Conservation (phyloP, 1,140 invertebrate species). For the Antheraea mylitta region DNA sequence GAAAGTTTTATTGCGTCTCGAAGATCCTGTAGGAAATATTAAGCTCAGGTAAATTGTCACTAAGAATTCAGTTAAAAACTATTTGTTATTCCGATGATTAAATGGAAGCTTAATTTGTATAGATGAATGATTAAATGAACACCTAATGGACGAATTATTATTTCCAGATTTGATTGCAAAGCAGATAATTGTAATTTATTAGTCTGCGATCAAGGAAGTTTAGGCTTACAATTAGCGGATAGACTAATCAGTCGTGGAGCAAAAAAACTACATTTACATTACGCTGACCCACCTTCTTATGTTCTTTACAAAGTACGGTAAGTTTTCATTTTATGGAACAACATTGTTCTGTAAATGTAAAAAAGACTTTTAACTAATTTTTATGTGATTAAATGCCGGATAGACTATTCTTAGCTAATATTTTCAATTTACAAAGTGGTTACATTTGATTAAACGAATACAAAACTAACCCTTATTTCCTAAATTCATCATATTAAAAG, state of each 20-base stretch:
- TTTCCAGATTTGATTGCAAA: constrained; percentile 6
- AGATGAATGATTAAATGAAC: too few relatives aligned
- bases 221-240: constrained; percentile 7
- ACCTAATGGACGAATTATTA: neutral
- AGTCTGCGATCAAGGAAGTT: neutral
- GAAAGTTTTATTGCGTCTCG: constrained; percentile 26
- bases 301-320: constrained; percentile 79
- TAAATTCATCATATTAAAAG: too few relatives aligned
- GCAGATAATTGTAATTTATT: neutral
- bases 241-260: constrained; percentile 12
- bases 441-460: too few relatives aligned
- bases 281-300: neutral
- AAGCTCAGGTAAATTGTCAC: constrained; percentile 21
- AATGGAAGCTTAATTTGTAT: too few relatives aligned
- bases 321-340: neutral
- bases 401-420: too few relatives aligned
- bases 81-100: too few relatives aligned
- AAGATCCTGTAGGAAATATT: neutral
- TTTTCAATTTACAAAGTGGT: too few relatives aligned
- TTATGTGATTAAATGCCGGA: too few relatives aligned
- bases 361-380: too few relatives aligned
- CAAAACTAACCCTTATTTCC: too few relatives aligned
- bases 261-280: constrained; percentile 9
- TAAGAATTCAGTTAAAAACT: too few relatives aligned
- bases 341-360: too few relatives aligned